Conservation (phyloP, 2,888 invertebrate species). For the Stegana nigrithorax region DNA sequence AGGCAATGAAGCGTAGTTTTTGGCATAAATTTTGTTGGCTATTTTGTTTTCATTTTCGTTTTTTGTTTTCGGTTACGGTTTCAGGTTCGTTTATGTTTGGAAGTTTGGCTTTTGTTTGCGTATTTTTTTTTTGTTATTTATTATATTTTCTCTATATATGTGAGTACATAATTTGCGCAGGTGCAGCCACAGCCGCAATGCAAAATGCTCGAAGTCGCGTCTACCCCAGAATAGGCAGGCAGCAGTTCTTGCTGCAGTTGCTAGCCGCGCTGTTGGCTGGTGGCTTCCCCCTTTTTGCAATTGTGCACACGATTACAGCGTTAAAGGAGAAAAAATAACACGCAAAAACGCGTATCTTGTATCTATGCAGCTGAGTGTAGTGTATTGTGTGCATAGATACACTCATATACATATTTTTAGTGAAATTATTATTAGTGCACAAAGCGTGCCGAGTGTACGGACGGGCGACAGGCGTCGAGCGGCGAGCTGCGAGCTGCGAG, state of each 20-base stretch:
- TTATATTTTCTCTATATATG: background rate
- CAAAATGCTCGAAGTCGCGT: too few relatives aligned
- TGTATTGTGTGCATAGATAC: background rate
- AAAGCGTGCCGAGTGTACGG: background rate
- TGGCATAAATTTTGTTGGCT: constrained; percentile 9
- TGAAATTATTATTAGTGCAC: constrained; percentile 17
- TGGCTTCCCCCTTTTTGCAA: background rate
- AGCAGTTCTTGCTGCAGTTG: background rate
- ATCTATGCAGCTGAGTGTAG: too few relatives aligned
- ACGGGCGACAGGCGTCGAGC: background rate
- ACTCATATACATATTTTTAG: constrained; percentile 13
- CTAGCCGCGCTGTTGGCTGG: background rate
- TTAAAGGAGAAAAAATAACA: background rate
- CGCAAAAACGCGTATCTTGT: background rate
- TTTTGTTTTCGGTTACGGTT: too few relatives aligned
- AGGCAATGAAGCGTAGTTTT: constrained; percentile 16
- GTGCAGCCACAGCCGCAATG: too few relatives aligned
- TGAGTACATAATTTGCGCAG: background rate
- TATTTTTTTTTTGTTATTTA: background rate
- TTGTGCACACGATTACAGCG: background rate
- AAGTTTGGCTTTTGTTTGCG: background rate
- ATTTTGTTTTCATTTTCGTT: background rate
- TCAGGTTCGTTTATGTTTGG: too few relatives aligned
- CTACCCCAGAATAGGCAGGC: too few relatives aligned
- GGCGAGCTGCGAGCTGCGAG: background rate